These are phyloP conservation scores for Nebria salina DNA, from an alignment of 2,888 invertebrate genomes.

Conservation along the genomic window DNA sequence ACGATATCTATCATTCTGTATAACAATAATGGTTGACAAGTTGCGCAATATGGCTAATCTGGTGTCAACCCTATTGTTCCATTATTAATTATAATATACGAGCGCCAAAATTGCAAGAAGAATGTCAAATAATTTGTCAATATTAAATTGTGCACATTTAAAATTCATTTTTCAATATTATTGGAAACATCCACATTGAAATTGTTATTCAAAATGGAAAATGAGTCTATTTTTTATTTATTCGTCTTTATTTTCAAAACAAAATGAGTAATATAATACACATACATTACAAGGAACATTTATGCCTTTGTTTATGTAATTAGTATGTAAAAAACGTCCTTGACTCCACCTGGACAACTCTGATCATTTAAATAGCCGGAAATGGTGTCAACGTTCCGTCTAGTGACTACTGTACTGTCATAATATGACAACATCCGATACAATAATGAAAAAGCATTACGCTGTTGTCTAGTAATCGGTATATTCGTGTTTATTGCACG, in stretches of 20 bases:
- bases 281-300: neutral
- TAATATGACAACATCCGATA: slow-evolving; percentile 1
- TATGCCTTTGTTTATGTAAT: neutral
- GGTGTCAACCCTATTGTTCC: too few relatives aligned
- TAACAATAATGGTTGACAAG: too few relatives aligned
- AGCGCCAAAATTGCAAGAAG: too few relatives aligned
- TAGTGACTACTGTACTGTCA: neutral
- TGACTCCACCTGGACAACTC: neutral
- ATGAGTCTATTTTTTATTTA: too few relatives aligned
- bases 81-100: too few relatives aligned
- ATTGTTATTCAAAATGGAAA: too few relatives aligned
- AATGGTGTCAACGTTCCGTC: slow-evolving; percentile 20
- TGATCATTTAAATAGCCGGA: slow-evolving; percentile 8
- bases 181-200: too few relatives aligned
- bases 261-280: neutral
- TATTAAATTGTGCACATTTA: too few relatives aligned
- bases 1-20: too few relatives aligned
- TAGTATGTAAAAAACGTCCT: neutral
- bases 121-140: too few relatives aligned
- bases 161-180: too few relatives aligned
- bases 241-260: neutral
- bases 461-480: neutral
- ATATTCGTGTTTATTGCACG: neutral
- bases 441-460: neutral
- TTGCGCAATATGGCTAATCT: too few relatives aligned